These are phyloP conservation scores for Gisinianus flammeolus DNA, from an alignment of 2,888 invertebrate species.

Conservation along the genomic window DNA sequence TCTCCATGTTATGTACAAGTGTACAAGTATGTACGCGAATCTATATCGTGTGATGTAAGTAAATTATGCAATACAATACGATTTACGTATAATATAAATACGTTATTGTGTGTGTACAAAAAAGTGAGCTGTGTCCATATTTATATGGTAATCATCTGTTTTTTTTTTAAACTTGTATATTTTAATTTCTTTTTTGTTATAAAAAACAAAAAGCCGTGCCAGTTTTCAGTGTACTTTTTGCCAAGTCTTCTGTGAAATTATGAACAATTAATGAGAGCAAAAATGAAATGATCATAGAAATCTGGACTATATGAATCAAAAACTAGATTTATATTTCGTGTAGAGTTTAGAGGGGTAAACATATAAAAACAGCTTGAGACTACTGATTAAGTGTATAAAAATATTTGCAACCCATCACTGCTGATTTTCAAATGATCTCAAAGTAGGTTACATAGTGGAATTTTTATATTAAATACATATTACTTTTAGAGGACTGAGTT, in stretches of 20 bases:
- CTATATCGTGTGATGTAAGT: neutral
- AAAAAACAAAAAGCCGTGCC: neutral
- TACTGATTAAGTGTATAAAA: neutral
- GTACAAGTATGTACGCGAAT: neutral
- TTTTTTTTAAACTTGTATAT: neutral
- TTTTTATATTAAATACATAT: neutral
- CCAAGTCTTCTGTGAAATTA: neutral
- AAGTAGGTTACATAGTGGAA: neutral
- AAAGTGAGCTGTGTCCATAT: constrained; percentile 9
- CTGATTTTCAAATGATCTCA: constrained; percentile 33
- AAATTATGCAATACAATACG: too few species aligned
- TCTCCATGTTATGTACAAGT: neutral
- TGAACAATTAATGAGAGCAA: neutral
- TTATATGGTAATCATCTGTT: neutral
- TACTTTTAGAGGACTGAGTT: constrained; percentile 22
- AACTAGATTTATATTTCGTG: too few species aligned
- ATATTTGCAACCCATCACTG: constrained; percentile 27
- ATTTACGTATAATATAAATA: too few species aligned
- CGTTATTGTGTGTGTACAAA: neutral
- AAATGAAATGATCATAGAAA: too few species aligned
- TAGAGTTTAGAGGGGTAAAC: constrained; percentile 20
- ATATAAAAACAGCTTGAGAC: neutral
- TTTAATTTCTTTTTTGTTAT: neutral
- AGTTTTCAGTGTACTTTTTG: constrained; percentile 12
- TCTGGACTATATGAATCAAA: too few species aligned